A percentile compares a stretch with the other conserved stretches of the same genome.
These are phyloP conservation scores for Mythimna loreyi DNA, from an alignment of 2,888 invertebrate genomes.

Conservation along the genomic window DNA sequence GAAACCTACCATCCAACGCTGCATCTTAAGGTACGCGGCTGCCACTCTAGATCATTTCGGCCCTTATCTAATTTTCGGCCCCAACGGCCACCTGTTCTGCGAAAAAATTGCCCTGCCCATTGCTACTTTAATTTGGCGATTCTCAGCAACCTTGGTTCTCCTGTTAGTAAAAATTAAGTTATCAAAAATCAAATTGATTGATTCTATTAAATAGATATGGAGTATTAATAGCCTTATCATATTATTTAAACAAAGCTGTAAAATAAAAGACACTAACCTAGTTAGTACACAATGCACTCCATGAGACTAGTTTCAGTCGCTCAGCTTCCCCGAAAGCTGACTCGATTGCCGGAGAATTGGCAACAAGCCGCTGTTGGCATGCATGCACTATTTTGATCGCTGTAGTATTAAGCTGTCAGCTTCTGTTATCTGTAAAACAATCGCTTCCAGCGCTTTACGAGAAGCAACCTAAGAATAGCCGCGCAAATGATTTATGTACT, in stretches of 20 bases:
- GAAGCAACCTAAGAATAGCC: slow-evolving; percentile 10
- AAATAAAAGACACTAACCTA: too few relatives aligned
- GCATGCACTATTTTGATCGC: slow-evolving; percentile 29
- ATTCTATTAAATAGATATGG: too few relatives aligned
- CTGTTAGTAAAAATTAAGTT: too few relatives aligned
- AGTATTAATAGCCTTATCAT: background rate
- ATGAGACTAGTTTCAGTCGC: background rate
- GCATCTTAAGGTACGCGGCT: too few relatives aligned
- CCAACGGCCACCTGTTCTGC: too few relatives aligned
- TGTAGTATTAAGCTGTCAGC: slow-evolving; percentile 19
- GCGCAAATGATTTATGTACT: slow-evolving; percentile 7
- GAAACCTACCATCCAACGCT: too few relatives aligned
- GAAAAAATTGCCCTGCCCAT: too few relatives aligned
- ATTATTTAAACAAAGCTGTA: background rate
- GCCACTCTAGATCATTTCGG: too few relatives aligned
- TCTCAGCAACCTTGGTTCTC: too few relatives aligned
- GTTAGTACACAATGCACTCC: background rate
- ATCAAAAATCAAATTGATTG: too few relatives aligned
- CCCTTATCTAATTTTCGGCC: too few relatives aligned
- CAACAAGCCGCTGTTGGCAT: slow-evolving; percentile 15
- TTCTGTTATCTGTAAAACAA: slow-evolving; percentile 20
- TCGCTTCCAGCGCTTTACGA: slow-evolving; percentile 1
- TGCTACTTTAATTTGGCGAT: too few relatives aligned
- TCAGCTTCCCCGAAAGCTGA: background rate
- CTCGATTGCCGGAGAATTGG: background rate